Conservation (phyloP, 35 echinoderm and acorn worm genomes). For the Apostichopus californicus region DNA sequence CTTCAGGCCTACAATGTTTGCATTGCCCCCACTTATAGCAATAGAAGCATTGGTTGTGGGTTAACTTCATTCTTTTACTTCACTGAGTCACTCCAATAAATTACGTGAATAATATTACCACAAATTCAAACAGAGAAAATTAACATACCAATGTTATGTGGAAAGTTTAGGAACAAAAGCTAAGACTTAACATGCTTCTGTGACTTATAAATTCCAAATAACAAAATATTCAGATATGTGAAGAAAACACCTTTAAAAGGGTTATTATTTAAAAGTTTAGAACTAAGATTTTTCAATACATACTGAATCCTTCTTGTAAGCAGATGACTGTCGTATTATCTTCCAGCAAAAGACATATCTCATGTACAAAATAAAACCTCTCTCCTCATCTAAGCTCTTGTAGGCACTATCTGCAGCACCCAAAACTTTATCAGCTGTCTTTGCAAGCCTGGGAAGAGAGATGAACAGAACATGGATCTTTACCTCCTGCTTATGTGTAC, state of each 20-base stretch:
- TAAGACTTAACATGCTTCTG: too few species aligned
- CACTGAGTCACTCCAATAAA: too few species aligned
- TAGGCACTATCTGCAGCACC: slow-evolving; percentile 27
- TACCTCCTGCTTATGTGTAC: too few species aligned
- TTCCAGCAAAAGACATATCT: slow-evolving; percentile 41
- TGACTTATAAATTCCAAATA: too few species aligned
- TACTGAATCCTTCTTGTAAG: slow-evolving; percentile 28
- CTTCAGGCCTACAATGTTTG: not conserved
- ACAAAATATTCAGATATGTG: too few species aligned
- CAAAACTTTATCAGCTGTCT: not conserved
- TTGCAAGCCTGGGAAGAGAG: not conserved
- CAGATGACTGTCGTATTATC: not conserved
- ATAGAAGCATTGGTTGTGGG: not conserved
- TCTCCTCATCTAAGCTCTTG: slow-evolving; percentile 19
- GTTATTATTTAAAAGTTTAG: too few species aligned
- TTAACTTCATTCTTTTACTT: too few species aligned
- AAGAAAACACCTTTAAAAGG: too few species aligned
- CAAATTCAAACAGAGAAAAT: too few species aligned
- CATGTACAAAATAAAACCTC: slow-evolving; percentile 47
- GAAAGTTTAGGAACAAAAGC: too few species aligned
- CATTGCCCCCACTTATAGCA: not conserved
- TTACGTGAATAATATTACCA: too few species aligned
- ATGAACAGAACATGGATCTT: not conserved
- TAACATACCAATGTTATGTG: too few species aligned
- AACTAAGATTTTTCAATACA: not conserved